phyloP scores from a whole-genome alignment of 2,888 invertebrate species.

The Apotomis turbidana region DNA sequence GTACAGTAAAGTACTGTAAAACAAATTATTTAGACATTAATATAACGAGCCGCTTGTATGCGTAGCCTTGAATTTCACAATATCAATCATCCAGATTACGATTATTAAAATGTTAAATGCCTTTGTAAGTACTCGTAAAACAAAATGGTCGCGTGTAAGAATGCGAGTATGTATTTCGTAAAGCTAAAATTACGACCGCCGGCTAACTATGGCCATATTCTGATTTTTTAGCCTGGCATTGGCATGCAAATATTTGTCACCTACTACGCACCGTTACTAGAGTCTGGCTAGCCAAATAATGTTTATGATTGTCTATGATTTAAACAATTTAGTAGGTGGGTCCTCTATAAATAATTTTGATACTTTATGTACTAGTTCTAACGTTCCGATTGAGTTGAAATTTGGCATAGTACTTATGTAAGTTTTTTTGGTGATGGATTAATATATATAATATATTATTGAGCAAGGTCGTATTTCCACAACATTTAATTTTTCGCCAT shows the following conservation, averaged over 20 bases:
- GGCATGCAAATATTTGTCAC: background rate
- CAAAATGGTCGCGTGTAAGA: constrained; percentile 21
- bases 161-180: constrained; percentile 29
- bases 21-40: constrained; percentile 1
- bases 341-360: no score
- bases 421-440: no score
- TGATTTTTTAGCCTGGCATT: constrained; percentile 1
- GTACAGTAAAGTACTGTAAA: background rate
- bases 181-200: constrained; percentile 5
- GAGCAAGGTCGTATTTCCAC: no score
- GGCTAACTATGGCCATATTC: background rate
- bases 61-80: constrained; percentile 21
- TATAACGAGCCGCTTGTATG: background rate
- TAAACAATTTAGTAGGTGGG: no score
- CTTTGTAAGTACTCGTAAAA: background rate
- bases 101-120: constrained; percentile 11
- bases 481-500: no score
- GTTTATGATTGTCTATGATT: no score
- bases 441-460: no score
- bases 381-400: no score
- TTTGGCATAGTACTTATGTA: no score
- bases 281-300: no score
- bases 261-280: background rate
- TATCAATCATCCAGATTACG: background rate
- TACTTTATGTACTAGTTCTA: no score